These are phyloP conservation scores for Alentia gelatinosa DNA, from an alignment of 2,888 invertebrate species.

Conservation along the genomic window DNA sequence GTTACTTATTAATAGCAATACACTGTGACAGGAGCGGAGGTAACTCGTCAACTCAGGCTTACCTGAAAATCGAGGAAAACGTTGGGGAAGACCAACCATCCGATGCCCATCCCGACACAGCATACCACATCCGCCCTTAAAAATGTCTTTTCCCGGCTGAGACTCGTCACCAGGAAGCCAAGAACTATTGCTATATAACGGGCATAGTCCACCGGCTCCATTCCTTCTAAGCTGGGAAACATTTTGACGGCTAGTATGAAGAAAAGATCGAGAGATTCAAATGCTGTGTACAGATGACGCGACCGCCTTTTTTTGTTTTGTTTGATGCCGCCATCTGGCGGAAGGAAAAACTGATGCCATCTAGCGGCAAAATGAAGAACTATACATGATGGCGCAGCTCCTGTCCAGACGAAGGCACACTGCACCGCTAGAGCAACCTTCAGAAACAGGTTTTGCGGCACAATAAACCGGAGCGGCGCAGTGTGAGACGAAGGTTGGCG, in stretches of 20 bases:
- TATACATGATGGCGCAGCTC: no score
- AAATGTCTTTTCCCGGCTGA: conserved; percentile 6
- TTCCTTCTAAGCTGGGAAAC: conserved; percentile 16
- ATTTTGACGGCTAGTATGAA: neutral
- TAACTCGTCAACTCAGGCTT: neutral
- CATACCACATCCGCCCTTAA: neutral
- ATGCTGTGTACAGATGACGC: conserved; percentile 38
- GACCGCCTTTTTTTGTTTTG: conserved; percentile 31
- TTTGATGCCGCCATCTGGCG: neutral
- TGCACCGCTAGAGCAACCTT: no score
- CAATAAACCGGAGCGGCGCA: no score
- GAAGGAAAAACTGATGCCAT: no score
- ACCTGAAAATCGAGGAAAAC: conserved; percentile 38
- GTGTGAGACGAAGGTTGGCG: no score
- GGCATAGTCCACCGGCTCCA: conserved; percentile 42
- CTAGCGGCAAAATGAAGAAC: no score
- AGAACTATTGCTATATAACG: neutral
- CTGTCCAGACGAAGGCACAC: no score
- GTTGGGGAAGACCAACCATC: conserved; percentile 34
- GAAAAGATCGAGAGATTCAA: neutral
- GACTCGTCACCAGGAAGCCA: neutral
- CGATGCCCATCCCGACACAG: conserved; percentile 14
- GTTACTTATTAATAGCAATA: no score
- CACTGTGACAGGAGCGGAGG: no score
- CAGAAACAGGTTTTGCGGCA: no score